Evolutionary conservation across 2,888 invertebrate species (phyloP), one percentile per base, ranked within the genome.

Genomic region (Rhyacophila evoluta): DNA sequence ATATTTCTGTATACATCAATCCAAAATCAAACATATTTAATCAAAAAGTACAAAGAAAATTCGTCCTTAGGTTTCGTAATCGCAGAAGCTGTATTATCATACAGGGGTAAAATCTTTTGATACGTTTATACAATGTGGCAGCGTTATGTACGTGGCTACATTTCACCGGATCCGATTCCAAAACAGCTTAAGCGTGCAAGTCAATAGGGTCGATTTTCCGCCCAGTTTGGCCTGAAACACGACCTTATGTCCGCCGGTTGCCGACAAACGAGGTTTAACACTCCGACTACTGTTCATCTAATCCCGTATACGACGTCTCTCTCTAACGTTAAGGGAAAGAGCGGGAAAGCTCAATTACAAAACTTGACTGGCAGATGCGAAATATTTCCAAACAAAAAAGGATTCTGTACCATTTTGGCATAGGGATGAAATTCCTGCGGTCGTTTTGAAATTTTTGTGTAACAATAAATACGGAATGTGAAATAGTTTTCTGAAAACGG

Each of bases 261-360:
- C 39, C 37, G 71, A 68, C 39, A 55, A 73, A 74, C 77, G 41
- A 70, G 75, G 74, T 79, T 77, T 69, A 38, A 68, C 74, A 74
- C 76, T 81, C 71, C 28, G 77, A 79, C 81, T 81, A 81, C 81
- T 81, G 81, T 81, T 81, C 81, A 79, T 81, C 81, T 81, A 81
- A 81, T 81, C 75, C 81, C 79, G 79, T 75, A 79, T 76, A 55
- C 73, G 68, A 39, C 36, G 72, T 76, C 81, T 75, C 75, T 72
- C 55, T 81, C 77, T 38, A 29, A 12, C 79, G 36, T 15, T 3
- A 33, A 11, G 69, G 29, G 69, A 55, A 74, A 74, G 77, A 79
- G 27, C 67, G 39, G 29, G 72, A 55, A 28, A 77, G 81, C 79
- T 81, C 81, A 81, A 81, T 81, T 81, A 81, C 79, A 79, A 81